Base-by-base conservation (phyloP, 2,797 vertebrate genomes). In the Botia kubotai region DNA sequence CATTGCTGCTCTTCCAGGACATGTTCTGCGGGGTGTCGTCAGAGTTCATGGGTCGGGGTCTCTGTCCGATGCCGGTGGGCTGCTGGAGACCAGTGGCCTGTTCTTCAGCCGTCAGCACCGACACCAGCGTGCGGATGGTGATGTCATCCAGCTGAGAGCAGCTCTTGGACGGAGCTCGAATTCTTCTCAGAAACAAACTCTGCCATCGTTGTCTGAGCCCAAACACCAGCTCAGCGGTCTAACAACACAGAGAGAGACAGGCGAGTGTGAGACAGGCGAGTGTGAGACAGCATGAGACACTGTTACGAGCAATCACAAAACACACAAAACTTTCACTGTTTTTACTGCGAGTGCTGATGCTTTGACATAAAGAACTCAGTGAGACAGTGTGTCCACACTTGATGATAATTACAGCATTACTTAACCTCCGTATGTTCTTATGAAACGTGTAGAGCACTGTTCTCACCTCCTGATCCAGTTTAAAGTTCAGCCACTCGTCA, bases 201-300 rank as follows among this genome's bases (percentile, higher is more conserved):
- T 97, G 95, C 97, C 97, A 99, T 87, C 96, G 98, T 82, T 97
- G 95, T 73, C 96, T 95, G 58, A 99, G 93, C 69, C 97, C 94
- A 58, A 95, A 92, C 85, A 97, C 87, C 82, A 95, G 91, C 78
- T 72, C 91, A 81, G 97, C 96, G 86, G 89, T 92, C 97, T 99
- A 46, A 63, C 17, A 10, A 33, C 14, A 43, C 1, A 11, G 21
- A 39, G 4, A 53, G 6, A 76, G 14, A 43, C 7, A 66, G 3
- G 33, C 33, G 33, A 33, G 33, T 33, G 33, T 33, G 6, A 76
- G 14, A 43, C 7, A 66, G 3, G 33, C 33, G 33, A 33, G 33
- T 33, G 33, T 33, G 33, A 33, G 33, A 33, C 4, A 33, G 3
- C 33, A 33, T 33, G 33, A 33, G 33, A 33, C 33, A 33, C 33